Conservation (phyloP, 2,888 invertebrate species). For the Autographa pulchrina region DNA sequence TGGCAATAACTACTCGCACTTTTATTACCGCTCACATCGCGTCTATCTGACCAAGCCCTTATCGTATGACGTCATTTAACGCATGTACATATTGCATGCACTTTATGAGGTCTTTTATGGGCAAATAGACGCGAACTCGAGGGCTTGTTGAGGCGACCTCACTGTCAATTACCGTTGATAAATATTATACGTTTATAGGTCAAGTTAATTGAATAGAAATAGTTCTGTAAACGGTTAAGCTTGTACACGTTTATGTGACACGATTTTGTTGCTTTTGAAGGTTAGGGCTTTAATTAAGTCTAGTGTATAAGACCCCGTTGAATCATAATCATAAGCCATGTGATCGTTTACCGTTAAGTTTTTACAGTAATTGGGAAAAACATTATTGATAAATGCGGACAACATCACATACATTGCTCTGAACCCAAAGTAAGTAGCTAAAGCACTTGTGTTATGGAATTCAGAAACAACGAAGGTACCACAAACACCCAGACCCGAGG, state of each 20-base stretch:
- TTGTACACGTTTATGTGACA: neutral
- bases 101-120: conserved; percentile 53
- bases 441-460: too few species aligned
- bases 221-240: conserved; percentile 30
- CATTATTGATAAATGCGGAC: too few species aligned
- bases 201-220: conserved; percentile 35
- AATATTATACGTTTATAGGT: conserved; percentile 48
- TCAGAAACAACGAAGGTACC: too few species aligned
- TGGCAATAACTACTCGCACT: neutral
- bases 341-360: too few species aligned
- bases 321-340: too few species aligned
- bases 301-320: too few species aligned
- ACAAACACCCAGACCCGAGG: too few species aligned
- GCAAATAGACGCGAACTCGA: conserved; percentile 38
- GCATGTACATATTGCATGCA: conserved; percentile 52
- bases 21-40: neutral
- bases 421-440: too few species aligned
- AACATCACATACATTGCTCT: too few species aligned
- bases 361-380: too few species aligned
- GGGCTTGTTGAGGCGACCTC: conserved; percentile 29
- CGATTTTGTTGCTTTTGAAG: neutral
- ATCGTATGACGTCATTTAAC: conserved; percentile 44
- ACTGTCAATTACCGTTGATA: conserved; percentile 52
- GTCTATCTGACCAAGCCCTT: conserved; percentile 32
- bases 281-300: neutral